phyloP scores from a whole-genome alignment of 2,113 vertebrate genomes.

The Anarhynchus alexandrinus region DNA sequence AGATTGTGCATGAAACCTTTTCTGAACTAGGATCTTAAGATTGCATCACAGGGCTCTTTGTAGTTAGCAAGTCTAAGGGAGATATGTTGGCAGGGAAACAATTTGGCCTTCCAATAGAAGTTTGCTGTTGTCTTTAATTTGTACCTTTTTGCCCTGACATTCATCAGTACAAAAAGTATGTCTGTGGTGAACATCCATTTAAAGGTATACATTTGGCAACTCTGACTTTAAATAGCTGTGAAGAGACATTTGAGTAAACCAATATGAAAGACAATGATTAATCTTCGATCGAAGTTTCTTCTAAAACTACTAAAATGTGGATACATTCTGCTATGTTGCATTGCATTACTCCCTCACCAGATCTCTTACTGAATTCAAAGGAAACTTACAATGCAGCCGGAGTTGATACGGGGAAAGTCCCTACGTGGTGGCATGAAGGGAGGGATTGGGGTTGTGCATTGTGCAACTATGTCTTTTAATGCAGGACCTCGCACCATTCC shows the following conservation, averaged over 20 bases:
- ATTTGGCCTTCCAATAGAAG: not conserved
- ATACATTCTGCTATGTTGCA: not conserved
- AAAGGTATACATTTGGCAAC: not conserved
- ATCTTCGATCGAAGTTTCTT: not conserved
- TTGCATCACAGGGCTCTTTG: not conserved
- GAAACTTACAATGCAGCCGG: not conserved
- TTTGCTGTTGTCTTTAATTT: not conserved
- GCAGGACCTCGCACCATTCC: not conserved
- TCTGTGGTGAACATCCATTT: not conserved
- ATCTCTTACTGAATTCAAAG: not conserved
- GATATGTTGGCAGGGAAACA: not conserved
- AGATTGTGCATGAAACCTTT: not conserved
- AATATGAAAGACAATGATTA: not conserved
- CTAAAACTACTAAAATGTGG: not conserved
- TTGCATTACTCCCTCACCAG: not conserved
- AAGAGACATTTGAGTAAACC: not conserved
- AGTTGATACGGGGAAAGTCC: not conserved
- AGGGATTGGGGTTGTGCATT: not conserved
- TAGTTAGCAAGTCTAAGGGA: not conserved
- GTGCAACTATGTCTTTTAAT: not conserved
- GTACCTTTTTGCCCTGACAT: not conserved
- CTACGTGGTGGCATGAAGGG: not conserved
- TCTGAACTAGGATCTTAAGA: not conserved
- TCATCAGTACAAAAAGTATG: not conserved
- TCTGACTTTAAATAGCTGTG: not conserved